These are phyloP conservation scores for Acleris cristana DNA, from an alignment of 2,888 invertebrate species.

Conservation along the genomic window DNA sequence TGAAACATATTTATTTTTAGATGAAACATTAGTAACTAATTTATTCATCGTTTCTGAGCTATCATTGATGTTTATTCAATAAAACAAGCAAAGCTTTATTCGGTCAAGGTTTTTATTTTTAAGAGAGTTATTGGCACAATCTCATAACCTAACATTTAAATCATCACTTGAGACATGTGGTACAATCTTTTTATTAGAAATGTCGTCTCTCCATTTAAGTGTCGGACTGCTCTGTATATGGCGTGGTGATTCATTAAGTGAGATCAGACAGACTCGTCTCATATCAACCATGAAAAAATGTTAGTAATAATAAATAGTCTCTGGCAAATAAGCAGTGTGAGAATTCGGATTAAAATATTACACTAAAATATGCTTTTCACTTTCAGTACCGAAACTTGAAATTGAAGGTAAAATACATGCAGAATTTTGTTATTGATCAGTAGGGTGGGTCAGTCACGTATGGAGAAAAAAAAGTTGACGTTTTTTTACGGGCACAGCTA, in stretches of 20 bases:
- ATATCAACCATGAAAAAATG: conserved; percentile 5
- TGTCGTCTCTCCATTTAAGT: conserved; percentile 23
- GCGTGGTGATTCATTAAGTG: conserved; percentile 67
- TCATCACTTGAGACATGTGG: conserved; percentile 22
- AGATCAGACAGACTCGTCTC: conserved; percentile 58
- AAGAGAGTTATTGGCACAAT: conserved; percentile 12
- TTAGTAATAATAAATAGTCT: too few relatives aligned
- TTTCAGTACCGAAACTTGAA: too few relatives aligned
- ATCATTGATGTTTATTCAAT: conserved; percentile 15
- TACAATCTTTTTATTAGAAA: conserved; percentile 24
- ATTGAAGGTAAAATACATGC: too few relatives aligned
- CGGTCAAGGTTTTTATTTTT: conserved; percentile 28
- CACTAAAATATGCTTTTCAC: too few relatives aligned
- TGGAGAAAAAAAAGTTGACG: too few relatives aligned
- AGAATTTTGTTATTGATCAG: too few relatives aligned
- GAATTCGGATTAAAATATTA: too few relatives aligned
- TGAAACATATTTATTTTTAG: conserved; percentile 13
- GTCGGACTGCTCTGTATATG: conserved; percentile 48
- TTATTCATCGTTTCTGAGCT: neutral
- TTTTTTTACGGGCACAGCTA: too few relatives aligned
- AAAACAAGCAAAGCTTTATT: neutral
- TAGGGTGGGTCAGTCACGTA: too few relatives aligned
- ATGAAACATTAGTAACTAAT: conserved; percentile 18
- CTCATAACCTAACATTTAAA: conserved; percentile 12
- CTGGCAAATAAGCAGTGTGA: too few relatives aligned